Evolutionary conservation across 2,888 invertebrate species (phyloP), one percentile per base, ranked within the genome.

Genomic region (Cyaniris semiargus): DNA sequence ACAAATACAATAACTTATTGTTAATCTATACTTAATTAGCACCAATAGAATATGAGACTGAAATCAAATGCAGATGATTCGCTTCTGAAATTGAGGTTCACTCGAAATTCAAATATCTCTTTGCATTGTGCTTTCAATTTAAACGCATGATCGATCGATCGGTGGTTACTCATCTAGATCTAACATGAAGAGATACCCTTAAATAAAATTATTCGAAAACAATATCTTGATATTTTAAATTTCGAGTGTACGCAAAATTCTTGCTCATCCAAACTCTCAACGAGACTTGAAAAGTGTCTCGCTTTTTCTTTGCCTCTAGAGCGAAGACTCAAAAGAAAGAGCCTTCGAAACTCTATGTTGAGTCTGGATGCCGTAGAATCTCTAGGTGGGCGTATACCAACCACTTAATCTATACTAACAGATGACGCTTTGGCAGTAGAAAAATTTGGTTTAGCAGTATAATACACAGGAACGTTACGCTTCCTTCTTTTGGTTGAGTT

Each of bases 401-500:
- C 66, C 79, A 58, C 74, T 78, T 74, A 81, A 81, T 81, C 79
- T 80, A 66, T 66, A 77, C 77, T 77, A 77, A 80, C 75, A 83
- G 81, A 81, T 81, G 80, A 81, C 80, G 82, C 93, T 93, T 93
- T 93, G 93, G 93, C 90, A 91, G 91, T 89, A 81, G 84, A 88
- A 86, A 86, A 86, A 87, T 92, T 93, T 91, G 91, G 90, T 92
- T 88, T 88, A 79, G 79, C 82, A 80, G 81, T 84, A 85, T 85
- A 58, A 83, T 83, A 85, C 44, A 80, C 80, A 88, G 87, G 84
- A 87, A 88, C 84, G 76, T 89, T 91, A 93, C 80, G 92, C 86
- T 87, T 95, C 93, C 88, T 95, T 94, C 87, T 95, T 95, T 87
- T 95, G 95, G 82, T 96, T 95, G 75, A 96, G 86, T 85, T 96